A percentile compares a stretch with the other conserved stretches of the same genome.
These are phyloP conservation scores for Stictonetta naevosa DNA, from an alignment of 2,113 vertebrate species.

Conservation along the genomic window DNA sequence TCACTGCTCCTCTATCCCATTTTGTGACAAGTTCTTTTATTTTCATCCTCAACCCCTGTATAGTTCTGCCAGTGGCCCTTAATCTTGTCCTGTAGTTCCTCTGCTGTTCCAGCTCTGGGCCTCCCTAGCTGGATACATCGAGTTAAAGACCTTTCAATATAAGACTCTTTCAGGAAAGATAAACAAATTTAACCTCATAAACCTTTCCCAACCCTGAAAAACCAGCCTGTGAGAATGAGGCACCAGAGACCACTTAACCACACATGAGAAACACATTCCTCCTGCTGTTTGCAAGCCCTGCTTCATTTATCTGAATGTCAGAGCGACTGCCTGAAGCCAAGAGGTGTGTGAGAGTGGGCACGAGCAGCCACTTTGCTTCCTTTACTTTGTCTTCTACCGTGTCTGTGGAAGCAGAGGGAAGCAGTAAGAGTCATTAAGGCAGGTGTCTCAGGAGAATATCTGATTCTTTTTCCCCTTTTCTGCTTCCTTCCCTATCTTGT, in stretches of 20 bases:
- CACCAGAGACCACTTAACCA: slow-evolving; percentile 56
- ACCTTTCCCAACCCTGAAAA: slow-evolving; percentile 56
- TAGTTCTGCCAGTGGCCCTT: neutral
- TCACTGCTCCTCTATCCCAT: neutral
- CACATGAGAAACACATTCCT: slow-evolving; percentile 49
- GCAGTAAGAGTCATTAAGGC: neutral
- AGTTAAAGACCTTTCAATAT: slow-evolving; percentile 43
- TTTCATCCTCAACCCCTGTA: neutral
- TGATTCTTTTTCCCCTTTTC: neutral
- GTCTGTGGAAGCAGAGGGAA: neutral
- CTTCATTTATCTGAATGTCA: slow-evolving; percentile 51
- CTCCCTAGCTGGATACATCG: slow-evolving; percentile 18
- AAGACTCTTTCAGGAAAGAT: slow-evolving; percentile 47
- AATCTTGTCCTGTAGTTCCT: slow-evolving; percentile 6
- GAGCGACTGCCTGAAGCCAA: neutral
- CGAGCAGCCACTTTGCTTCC: neutral
- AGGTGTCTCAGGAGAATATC: neutral
- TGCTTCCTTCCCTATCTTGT: neutral
- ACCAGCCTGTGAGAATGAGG: slow-evolving; percentile 39
- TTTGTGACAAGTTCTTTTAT: slow-evolving; percentile 19
- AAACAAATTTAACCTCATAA: slow-evolving; percentile 58
- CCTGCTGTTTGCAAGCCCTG: slow-evolving; percentile 56
- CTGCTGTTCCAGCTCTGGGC: slow-evolving; percentile 11
- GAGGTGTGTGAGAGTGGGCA: neutral
- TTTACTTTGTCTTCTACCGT: neutral